A percentile compares a stretch with the other conserved stretches of the same genome.
These are phyloP conservation scores for Galerucella calmariensis DNA, from an alignment of 2,888 invertebrate genomes.

Conservation along the genomic window DNA sequence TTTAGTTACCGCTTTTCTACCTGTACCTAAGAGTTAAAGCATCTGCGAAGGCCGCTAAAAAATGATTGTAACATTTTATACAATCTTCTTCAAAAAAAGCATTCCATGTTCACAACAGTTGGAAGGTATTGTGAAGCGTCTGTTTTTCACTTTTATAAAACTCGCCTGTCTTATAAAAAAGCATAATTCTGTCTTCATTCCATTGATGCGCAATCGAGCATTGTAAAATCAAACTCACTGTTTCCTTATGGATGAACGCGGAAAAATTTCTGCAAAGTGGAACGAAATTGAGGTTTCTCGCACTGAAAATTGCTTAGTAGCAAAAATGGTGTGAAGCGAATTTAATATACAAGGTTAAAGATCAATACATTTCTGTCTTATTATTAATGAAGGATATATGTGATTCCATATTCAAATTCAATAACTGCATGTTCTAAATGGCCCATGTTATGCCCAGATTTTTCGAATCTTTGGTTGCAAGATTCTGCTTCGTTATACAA, in stretches of 20 bases:
- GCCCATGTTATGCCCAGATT: too few species aligned
- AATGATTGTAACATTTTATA: neutral
- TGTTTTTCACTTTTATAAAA: constrained; percentile 23
- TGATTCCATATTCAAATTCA: neutral
- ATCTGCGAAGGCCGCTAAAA: neutral
- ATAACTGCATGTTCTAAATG: too few species aligned
- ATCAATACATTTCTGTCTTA: neutral
- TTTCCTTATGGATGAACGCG: constrained; percentile 25
- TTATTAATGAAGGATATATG: neutral
- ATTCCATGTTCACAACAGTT: constrained; percentile 38
- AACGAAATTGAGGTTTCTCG: constrained; percentile 23
- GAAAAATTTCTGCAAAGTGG: constrained; percentile 26
- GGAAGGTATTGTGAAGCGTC: constrained; percentile 38
- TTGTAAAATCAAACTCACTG: constrained; percentile 20
- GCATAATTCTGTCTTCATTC: constrained; percentile 19
- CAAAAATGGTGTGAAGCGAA: neutral
- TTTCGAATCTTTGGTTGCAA: too few species aligned
- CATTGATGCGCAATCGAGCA: constrained; percentile 26
- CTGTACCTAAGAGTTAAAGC: neutral
- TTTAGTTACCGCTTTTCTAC: too few species aligned
- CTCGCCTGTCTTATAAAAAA: constrained; percentile 11
- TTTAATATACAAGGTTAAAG: neutral
- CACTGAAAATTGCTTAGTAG: neutral
- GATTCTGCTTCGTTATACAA: too few species aligned
- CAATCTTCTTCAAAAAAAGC: constrained; percentile 14